Percentiles rank a stretch among this genome's conserved stretches.
Evolutionary conservation across 2,797 vertebrate species (phyloP).

Genomic region (Myoxocephalus aenaeus): DNA sequence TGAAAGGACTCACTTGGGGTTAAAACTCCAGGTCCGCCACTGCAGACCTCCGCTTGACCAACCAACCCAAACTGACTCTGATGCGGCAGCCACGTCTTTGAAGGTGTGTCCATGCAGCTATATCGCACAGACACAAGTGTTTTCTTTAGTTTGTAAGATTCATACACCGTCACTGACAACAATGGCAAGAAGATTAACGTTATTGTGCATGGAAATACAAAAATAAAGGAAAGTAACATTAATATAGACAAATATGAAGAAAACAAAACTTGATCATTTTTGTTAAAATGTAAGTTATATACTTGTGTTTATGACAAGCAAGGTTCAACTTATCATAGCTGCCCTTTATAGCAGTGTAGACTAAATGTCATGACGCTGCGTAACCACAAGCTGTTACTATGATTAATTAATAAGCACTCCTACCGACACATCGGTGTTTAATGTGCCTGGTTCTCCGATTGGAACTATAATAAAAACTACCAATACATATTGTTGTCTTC

Average conservation of each 20-base stretch:
- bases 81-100: constrained; percentile 82
- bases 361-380: constrained; percentile 76
- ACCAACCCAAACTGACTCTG: constrained; percentile 81
- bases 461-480: constrained; percentile 5
- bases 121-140: constrained; percentile 72
- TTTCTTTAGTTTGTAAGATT: constrained; percentile 28
- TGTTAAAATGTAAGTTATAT: constrained; percentile 6
- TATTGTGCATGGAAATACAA: constrained; percentile 8
- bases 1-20: constrained; percentile 79
- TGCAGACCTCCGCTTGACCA: constrained; percentile 82
- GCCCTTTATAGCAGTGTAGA: constrained; percentile 53
- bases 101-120: constrained; percentile 82
- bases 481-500: background rate
- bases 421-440: constrained; percentile 32
- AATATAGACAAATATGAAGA: background rate
- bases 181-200: constrained; percentile 2
- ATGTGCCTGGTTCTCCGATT: background rate
- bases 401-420: constrained; percentile 75
- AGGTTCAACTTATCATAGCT: constrained; percentile 35
- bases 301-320: background rate
- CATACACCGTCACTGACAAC: constrained; percentile 8
- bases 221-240: background rate
- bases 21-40: constrained; percentile 80
- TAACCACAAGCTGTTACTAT: constrained; percentile 71
- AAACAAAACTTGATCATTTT: background rate